Evolutionary conservation across 2,888 invertebrate species (phyloP), one percentile per base, ranked within the genome.

Genomic region (Nomada flava): DNA sequence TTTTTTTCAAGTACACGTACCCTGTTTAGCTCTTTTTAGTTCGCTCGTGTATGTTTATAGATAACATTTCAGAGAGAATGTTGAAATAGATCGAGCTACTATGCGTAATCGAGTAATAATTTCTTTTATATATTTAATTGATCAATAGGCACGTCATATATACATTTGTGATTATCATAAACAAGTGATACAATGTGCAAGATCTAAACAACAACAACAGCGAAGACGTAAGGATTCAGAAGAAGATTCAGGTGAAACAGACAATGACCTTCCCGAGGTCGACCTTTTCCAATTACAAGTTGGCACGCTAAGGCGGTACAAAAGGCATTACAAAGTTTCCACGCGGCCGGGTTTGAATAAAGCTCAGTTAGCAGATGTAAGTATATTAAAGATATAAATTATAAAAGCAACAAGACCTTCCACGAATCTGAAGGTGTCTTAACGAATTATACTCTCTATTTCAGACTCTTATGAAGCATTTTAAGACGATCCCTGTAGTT

Each of bases 141-240:
- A 47, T 52, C 29, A 36, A 60, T 94, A 98, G 98, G 98, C 98
- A 55, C 96, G 97, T 89, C 99, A 99, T 93, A 98, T 97, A 90
- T 99, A 99, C 93, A 99, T 99, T 91, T 99, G 99, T 94, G 99
- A 99, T 93, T 97, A 97, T 92, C 99, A 99, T 94, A 99, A 99
- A 94, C 97, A 97, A 93, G 97, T 98, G 92, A 99, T 99, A 89
- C 99, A 99, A 93, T 98, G 97, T 94, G 98, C 98, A n/a, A 96
- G 99, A 88, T 97, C 97, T 20, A 98, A 98, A 93, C 96, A 98
- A 81, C 93, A 93, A 55, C 93, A 93, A 42, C 93, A 93, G 68
- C 91, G 93, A 29, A 95, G 98, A 89, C 96, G 98, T 84, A 98
- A 98, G 93, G 98, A 99, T 93, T 98, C 98, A 0, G 98, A 98